phyloP scores from a whole-genome alignment of 2,797 vertebrate genomes.

The Hypotaenidia philippensis region DNA sequence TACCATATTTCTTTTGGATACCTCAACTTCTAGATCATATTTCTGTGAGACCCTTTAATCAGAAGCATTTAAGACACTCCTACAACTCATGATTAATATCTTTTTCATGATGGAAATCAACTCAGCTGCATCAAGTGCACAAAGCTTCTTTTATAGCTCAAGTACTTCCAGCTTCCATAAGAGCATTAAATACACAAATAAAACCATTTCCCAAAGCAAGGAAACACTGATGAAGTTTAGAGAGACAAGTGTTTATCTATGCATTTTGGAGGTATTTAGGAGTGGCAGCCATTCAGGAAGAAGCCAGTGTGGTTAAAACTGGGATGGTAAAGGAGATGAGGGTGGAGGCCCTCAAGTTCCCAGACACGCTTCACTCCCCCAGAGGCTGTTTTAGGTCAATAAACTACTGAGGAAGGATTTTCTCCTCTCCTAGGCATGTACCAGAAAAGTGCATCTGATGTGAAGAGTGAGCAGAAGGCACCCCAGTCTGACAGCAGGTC shows the following conservation, averaged over 20 bases:
- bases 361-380: background rate
- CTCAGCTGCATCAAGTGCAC: background rate
- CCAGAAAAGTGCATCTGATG: background rate
- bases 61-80: background rate
- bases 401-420: background rate
- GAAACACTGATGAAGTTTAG: background rate
- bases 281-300: background rate
- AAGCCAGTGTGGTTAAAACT: background rate
- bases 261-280: background rate
- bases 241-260: background rate
- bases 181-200: background rate
- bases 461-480: fast-evolving
- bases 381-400: background rate
- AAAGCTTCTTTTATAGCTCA: slow-evolving; percentile 11
- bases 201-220: background rate
- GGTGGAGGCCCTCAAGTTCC: background rate
- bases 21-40: background rate
- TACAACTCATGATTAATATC: background rate
- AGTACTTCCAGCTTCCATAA: slow-evolving; percentile 2
- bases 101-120: slow-evolving; percentile 6
- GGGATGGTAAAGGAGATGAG: background rate
- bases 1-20: background rate
- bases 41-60: background rate
- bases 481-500: background rate
- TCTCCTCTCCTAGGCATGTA: background rate